Conservation (phyloP, 2,888 invertebrate genomes). For the Hypsopygia costalis region DNA sequence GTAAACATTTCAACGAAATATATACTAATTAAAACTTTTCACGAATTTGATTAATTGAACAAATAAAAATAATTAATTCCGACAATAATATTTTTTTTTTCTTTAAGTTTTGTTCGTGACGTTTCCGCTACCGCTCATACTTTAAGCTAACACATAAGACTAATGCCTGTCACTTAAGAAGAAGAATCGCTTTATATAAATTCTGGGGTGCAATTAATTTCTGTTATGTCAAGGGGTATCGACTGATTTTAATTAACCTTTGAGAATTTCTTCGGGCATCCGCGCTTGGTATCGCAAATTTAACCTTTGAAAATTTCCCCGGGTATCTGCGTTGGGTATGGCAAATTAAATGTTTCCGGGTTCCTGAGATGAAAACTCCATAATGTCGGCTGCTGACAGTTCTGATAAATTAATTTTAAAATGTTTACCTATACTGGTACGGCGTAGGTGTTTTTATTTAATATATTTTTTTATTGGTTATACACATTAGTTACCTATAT, state of each 20-base stretch:
- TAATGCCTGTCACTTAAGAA: slow-evolving; percentile 58
- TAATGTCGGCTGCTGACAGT: neutral
- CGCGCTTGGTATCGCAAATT: slow-evolving; percentile 19
- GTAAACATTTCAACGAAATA: too few relatives aligned
- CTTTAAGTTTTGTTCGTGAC: too few relatives aligned
- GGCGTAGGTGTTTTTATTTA: too few relatives aligned
- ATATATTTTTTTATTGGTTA: too few relatives aligned
- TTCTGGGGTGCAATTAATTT: slow-evolving; percentile 67
- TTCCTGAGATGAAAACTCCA: neutral
- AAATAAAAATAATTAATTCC: too few relatives aligned
- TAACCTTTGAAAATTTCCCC: slow-evolving; percentile 15
- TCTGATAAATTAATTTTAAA: neutral
- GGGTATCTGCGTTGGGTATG: slow-evolving; percentile 10
- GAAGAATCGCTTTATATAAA: slow-evolving; percentile 71
- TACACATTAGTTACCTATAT: too few relatives aligned
- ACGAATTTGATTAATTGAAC: too few relatives aligned
- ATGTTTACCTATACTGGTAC: too few relatives aligned
- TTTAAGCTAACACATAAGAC: slow-evolving; percentile 25
- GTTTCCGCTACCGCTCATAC: slow-evolving; percentile 22
- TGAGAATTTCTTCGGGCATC: slow-evolving; percentile 15
- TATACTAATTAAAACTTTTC: too few relatives aligned
- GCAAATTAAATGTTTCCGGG: slow-evolving; percentile 13
- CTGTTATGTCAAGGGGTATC: slow-evolving; percentile 59
- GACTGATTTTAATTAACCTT: slow-evolving; percentile 58
- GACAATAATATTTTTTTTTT: too few relatives aligned